These are phyloP conservation scores for Scaptomyza flava DNA, from an alignment of 2,888 invertebrate genomes.

Conservation along the genomic window DNA sequence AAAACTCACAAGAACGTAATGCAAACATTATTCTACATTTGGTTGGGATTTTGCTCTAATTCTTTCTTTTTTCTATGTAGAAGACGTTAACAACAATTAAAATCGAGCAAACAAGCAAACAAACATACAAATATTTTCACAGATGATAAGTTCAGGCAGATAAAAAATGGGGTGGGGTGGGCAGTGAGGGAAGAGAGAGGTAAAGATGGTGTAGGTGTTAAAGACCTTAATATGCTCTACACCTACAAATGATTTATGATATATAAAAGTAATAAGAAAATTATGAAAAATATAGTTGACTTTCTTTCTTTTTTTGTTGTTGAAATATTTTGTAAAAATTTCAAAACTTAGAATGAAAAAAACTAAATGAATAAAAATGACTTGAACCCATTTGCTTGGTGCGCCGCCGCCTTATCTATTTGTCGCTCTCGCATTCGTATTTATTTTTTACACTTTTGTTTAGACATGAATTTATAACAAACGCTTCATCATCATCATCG, in stretches of 20 bases:
- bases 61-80: conserved; percentile 60
- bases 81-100: conserved; percentile 70
- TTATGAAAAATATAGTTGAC: not conserved
- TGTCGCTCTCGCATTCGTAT: conserved; percentile 56
- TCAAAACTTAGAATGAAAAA: not conserved
- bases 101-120: conserved; percentile 66
- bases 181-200: conserved; percentile 1
- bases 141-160: conserved; percentile 73
- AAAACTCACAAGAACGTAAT: conserved; percentile 34
- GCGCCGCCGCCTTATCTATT: conserved; percentile 42
- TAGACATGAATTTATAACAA: conserved; percentile 75
- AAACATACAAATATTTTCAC: conserved; percentile 81
- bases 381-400: conserved; percentile 13
- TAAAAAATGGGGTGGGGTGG: conserved; percentile 9
- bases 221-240: conserved; percentile 69
- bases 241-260: conserved; percentile 49
- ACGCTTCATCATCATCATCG: conserved; percentile 24
- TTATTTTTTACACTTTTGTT: conserved; percentile 79
- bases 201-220: conserved; percentile 64
- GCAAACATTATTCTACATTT: conserved; percentile 60
- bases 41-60: conserved; percentile 79
- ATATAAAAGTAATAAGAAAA: not conserved
- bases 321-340: too few relatives aligned
- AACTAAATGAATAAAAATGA: not conserved
- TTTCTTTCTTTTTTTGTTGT: too few relatives aligned